phyloP scores from a whole-genome alignment of 2,113 vertebrate species.

The Numida meleagris region DNA sequence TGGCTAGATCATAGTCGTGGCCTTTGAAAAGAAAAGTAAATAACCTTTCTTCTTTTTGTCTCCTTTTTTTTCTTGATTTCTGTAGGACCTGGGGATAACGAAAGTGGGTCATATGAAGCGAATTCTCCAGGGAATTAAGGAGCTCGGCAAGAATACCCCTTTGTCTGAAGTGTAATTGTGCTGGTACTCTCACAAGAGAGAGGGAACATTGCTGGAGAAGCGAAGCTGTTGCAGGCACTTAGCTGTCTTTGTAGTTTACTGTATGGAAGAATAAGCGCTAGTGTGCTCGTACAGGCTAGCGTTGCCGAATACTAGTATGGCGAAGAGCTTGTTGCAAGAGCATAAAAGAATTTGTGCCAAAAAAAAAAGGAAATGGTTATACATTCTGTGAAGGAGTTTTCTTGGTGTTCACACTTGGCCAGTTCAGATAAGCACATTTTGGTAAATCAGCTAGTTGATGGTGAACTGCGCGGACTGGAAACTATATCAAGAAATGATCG shows the following conservation, averaged over 20 bases:
- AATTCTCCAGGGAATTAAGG: constrained; percentile 99
- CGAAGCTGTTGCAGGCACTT: constrained; percentile 54
- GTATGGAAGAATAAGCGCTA: constrained; percentile 46
- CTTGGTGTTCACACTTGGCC: constrained; percentile 72
- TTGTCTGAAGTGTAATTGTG: constrained; percentile 84
- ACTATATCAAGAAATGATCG: constrained; percentile 70
- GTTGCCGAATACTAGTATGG: constrained; percentile 22
- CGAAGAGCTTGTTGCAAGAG: constrained; percentile 53
- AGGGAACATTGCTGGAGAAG: constrained; percentile 38
- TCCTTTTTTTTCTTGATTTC: neutral
- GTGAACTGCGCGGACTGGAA: constrained; percentile 51
- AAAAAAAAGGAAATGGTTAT: constrained; percentile 38
- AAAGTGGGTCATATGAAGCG: constrained; percentile 99
- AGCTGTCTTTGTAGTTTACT: constrained; percentile 56
- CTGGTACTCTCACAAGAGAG: constrained; percentile 67
- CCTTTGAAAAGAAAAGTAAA: neutral
- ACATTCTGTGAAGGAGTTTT: constrained; percentile 76
- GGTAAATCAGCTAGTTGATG: constrained; percentile 15
- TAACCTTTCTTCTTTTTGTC: constrained; percentile 24
- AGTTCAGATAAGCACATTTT: constrained; percentile 77
- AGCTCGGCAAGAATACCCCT: constrained; percentile 85
- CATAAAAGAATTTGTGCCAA: constrained; percentile 82
- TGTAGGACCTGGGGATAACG: constrained; percentile 98
- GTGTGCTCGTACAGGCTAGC: constrained; percentile 47
- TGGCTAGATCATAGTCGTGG: neutral